Conservation (phyloP, 1,140 invertebrate genomes). For the Nasonia vitripennis region DNA sequence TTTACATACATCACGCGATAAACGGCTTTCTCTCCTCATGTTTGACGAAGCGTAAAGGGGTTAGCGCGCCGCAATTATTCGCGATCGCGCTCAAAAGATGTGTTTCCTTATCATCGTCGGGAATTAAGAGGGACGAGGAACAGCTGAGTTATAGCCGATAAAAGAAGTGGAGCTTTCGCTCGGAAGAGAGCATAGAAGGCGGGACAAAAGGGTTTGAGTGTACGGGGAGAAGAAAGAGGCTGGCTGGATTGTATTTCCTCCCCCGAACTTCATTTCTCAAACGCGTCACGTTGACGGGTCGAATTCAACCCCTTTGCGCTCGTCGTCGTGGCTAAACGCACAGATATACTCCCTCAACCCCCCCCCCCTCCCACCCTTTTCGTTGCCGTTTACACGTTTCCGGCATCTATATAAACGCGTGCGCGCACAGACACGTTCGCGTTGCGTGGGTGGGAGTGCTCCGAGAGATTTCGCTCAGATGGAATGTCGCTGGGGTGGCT, state of each 20-base stretch:
- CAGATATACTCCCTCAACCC: neutral
- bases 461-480: no score
- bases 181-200: neutral
- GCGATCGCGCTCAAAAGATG: constrained; percentile 14
- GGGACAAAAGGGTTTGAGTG: neutral
- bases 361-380: no score
- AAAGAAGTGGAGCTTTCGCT: neutral
- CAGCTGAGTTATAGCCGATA: neutral
- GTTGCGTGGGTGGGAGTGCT: no score
- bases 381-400: constrained; percentile 52
- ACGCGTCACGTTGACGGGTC: constrained; percentile 39
- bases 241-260: constrained; percentile 16
- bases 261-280: constrained; percentile 41
- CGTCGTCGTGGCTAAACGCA: constrained; percentile 30
- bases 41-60: constrained; percentile 41
- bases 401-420: neutral
- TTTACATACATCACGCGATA: neutral
- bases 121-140: neutral
- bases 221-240: neutral
- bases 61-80: neutral
- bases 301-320: constrained; percentile 51
- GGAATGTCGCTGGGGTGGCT: no score
- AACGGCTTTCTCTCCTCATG: neutral
- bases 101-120: constrained; percentile 1
- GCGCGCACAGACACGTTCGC: neutral